Percentiles rank a stretch among this genome's conserved stretches.
These are phyloP conservation scores for Sesamia inferens DNA, from an alignment of 2,888 invertebrate genomes.

Conservation along the genomic window DNA sequence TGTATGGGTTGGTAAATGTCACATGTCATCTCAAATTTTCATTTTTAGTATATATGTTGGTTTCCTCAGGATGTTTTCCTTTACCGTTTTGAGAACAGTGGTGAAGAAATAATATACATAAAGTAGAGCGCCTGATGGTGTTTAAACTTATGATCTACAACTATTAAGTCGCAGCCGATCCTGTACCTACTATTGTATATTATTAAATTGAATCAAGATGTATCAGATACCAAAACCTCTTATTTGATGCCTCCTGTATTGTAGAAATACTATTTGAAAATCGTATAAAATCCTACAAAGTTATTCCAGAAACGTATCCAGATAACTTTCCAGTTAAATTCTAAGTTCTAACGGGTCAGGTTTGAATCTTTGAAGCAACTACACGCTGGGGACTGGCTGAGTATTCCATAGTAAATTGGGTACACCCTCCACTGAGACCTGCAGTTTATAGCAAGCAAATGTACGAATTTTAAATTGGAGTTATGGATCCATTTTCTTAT, in stretches of 20 bases:
- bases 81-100: too few relatives aligned
- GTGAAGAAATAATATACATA: too few relatives aligned
- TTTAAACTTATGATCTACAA: too few relatives aligned
- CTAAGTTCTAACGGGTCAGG: slow-evolving; percentile 46
- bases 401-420: slow-evolving; percentile 72
- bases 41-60: too few relatives aligned
- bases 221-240: too few relatives aligned
- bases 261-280: background rate
- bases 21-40: too few relatives aligned
- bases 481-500: slow-evolving; percentile 24
- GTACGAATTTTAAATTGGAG: slow-evolving; percentile 32
- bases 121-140: too few relatives aligned
- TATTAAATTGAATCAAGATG: too few relatives aligned
- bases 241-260: background rate
- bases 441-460: slow-evolving; percentile 42
- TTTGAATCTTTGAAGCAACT: slow-evolving; percentile 67
- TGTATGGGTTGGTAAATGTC: too few relatives aligned
- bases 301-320: slow-evolving; percentile 27
- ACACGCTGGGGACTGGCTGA: slow-evolving; percentile 58
- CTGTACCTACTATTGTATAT: too few relatives aligned
- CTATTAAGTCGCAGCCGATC: too few relatives aligned
- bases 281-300: slow-evolving; percentile 1
- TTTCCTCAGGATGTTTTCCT: too few relatives aligned
- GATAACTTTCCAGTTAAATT: slow-evolving; percentile 39
- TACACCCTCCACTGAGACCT: slow-evolving; percentile 63